A percentile compares a stretch with the other conserved stretches of the same genome.
Evolutionary conservation across 1,140 invertebrate species (phyloP).

Genomic region (Eueides isabella): DNA sequence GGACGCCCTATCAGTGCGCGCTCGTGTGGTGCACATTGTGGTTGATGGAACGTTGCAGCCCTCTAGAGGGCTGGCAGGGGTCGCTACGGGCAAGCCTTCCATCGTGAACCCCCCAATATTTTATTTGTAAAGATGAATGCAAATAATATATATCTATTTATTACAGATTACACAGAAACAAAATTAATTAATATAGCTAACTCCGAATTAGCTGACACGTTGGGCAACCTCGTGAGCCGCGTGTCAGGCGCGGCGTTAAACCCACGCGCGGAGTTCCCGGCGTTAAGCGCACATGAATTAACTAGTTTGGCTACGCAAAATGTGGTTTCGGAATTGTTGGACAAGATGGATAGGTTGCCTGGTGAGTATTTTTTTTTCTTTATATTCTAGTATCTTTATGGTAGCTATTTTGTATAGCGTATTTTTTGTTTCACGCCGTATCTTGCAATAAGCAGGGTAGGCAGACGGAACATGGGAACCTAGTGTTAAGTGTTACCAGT

Average conservation of each 20-base stretch:
- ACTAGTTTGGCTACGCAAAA: neutral
- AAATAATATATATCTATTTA: no score
- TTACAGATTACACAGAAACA: conserved; percentile 91
- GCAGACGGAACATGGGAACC: no score
- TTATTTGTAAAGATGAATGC: no score
- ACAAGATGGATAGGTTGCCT: conserved; percentile 83
- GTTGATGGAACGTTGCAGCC: no score
- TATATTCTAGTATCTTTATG: neutral
- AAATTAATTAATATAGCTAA: conserved; percentile 92
- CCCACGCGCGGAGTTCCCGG: conserved; percentile 88
- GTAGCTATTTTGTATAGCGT: neutral
- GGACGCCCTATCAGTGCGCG: no score
- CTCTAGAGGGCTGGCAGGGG: no score
- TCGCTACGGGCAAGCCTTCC: no score
- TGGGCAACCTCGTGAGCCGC: conserved; percentile 95
- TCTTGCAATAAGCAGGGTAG: no score
- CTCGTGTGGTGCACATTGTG: no score
- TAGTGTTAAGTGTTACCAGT: no score
- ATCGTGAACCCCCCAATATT: no score
- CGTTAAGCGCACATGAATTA: conserved; percentile 79
- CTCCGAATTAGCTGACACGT: conserved; percentile 94
- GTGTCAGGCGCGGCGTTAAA: conserved; percentile 91
- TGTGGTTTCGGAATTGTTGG: conserved; percentile 56
- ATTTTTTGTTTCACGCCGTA: neutral
- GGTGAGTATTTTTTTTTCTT: conserved; percentile 63